A percentile compares a stretch with the other conserved stretches of the same genome.
Conservation (phyloP, 1,140 invertebrate species). For the Drosophila orena region DNA sequence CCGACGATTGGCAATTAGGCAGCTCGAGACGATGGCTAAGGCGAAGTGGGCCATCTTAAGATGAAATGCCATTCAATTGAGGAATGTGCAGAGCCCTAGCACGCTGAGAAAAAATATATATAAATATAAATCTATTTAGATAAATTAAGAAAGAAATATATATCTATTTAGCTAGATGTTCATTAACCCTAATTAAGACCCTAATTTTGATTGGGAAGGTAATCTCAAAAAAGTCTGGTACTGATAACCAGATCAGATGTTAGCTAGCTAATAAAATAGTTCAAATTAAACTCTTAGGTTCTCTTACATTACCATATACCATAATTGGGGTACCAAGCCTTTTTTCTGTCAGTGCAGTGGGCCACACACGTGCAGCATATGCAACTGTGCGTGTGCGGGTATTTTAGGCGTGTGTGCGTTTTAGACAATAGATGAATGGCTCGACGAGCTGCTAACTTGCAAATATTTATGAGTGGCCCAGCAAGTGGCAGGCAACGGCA, state of each 20-base stretch:
- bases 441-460: constrained; percentile 83
- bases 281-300: no score
- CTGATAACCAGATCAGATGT: background rate
- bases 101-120: constrained; percentile 4
- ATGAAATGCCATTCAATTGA: constrained; percentile 54
- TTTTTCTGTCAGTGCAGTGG: constrained; percentile 8
- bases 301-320: no score
- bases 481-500: constrained; percentile 67
- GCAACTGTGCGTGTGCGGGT: constrained; percentile 12
- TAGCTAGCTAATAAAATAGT: background rate
- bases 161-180: no score
- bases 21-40: constrained; percentile 22
- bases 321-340: background rate
- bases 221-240: no score
- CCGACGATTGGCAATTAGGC: constrained; percentile 80
- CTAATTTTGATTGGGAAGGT: no score
- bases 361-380: constrained; percentile 35
- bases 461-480: constrained; percentile 83
- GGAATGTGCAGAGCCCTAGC: constrained; percentile 37
- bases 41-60: constrained; percentile 49
- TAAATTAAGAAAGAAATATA: background rate
- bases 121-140: no score
- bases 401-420: constrained; percentile 50
- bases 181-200: no score
- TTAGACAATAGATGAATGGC: constrained; percentile 78